Evolutionary conservation across 2,113 vertebrate genomes (phyloP).

Genomic region (Leptosomus discolor): DNA sequence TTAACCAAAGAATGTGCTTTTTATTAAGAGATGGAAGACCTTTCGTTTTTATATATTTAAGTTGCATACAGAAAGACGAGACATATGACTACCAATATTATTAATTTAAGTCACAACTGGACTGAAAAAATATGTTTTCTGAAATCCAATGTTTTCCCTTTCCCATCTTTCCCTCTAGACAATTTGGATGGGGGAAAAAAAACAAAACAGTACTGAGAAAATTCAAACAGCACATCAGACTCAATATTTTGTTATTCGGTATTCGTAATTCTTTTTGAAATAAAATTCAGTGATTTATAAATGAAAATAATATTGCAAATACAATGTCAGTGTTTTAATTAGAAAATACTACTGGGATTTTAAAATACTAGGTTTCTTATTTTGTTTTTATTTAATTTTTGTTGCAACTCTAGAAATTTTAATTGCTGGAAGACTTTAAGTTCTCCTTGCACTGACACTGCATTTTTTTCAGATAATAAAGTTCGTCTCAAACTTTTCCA

Average conservation of each 20-base stretch:
- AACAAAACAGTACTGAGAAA: neutral
- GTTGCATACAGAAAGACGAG: neutral
- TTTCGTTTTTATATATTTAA: neutral
- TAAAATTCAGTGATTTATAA: neutral
- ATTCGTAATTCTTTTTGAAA: neutral
- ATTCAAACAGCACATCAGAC: neutral
- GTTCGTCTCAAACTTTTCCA: neutral
- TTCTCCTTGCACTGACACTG: neutral
- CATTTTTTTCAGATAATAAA: neutral
- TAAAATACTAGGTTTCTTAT: too few relatives aligned
- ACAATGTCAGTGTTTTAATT: neutral
- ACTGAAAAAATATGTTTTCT: neutral
- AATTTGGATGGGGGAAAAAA: too few relatives aligned
- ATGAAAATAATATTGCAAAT: neutral
- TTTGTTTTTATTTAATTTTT: neutral
- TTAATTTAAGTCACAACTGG: neutral
- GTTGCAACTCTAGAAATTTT: neutral
- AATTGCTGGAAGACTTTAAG: neutral
- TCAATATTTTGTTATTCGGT: rapidly evolving
- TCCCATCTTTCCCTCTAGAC: neutral
- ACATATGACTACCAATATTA: neutral
- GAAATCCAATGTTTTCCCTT: neutral
- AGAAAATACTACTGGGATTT: neutral
- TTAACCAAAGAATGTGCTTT: neutral
- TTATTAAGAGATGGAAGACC: neutral